These are phyloP conservation scores for Drosophila kambysellisi DNA, from an alignment of 2,888 invertebrate genomes.

Conservation along the genomic window DNA sequence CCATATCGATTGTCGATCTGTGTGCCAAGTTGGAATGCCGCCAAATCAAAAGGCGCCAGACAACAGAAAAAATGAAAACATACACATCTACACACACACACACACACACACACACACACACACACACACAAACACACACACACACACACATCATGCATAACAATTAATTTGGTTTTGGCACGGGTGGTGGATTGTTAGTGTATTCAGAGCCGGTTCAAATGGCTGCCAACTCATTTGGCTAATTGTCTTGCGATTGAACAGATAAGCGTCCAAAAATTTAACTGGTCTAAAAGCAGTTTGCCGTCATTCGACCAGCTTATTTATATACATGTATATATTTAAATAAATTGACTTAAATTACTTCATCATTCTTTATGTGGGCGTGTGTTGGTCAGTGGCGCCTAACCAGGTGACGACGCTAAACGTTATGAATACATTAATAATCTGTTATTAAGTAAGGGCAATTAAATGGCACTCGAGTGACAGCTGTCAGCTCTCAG, in stretches of 20 bases:
- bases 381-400: conserved; percentile 53
- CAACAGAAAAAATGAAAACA: conserved; percentile 33
- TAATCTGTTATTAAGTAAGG: conserved; percentile 60
- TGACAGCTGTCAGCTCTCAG: conserved; percentile 28
- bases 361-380: conserved; percentile 19
- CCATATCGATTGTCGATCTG: conserved; percentile 47
- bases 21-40: conserved; percentile 74
- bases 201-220: conserved; percentile 22
- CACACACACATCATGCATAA: conserved; percentile 66
- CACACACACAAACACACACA: conserved; percentile 44
- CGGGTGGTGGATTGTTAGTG: conserved; percentile 14
- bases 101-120: conserved; percentile 58
- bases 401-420: conserved; percentile 71
- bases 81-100: conserved; percentile 23
- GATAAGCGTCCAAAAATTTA: conserved; percentile 49
- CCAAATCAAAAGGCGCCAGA: conserved; percentile 62
- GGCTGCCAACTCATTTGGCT: conserved; percentile 71
- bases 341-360: conserved; percentile 33
- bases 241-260: conserved; percentile 70
- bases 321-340: neutral
- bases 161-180: conserved; percentile 77
- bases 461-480: conserved; percentile 59
- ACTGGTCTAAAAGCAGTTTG: conserved; percentile 6
- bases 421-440: conserved; percentile 61
- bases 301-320: neutral